phyloP scores from a whole-genome alignment of 2,797 vertebrate genomes.

The Falco columbarius region DNA sequence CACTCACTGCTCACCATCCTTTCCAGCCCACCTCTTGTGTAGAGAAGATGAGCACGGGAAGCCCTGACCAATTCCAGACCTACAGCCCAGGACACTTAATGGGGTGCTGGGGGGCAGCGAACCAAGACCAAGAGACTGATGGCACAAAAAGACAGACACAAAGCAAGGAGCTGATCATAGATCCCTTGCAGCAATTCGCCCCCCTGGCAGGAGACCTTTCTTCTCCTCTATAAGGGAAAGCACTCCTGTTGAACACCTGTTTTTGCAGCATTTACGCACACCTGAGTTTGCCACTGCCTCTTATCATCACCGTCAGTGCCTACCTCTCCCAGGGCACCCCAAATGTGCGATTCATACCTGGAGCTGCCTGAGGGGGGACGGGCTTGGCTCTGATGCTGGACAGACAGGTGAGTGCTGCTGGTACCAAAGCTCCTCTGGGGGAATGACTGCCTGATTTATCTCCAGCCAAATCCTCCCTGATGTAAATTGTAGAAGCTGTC shows the following conservation, averaged over 20 bases:
- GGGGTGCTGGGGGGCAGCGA: not conserved
- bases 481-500: slow-evolving; percentile 49
- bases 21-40: not conserved
- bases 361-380: not conserved
- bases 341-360: not conserved
- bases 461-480: slow-evolving; percentile 56
- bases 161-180: not conserved
- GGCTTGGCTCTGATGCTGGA: not conserved
- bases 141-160: not conserved
- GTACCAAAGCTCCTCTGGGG: not conserved
- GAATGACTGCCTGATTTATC: slow-evolving; percentile 43
- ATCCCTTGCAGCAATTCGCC: not conserved
- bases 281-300: not conserved
- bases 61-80: not conserved
- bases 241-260: not conserved
- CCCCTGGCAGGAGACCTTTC: not conserved
- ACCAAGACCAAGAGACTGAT: not conserved
- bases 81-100: not conserved
- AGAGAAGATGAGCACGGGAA: accelerated
- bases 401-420: slow-evolving; percentile 27
- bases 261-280: not conserved
- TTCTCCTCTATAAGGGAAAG: not conserved
- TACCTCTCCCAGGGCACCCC: not conserved
- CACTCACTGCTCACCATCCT: accelerated
- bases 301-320: not conserved